These are phyloP conservation scores for Hemicentrotus pulcherrimus DNA, from an alignment of 35 echinoderm and acorn worm species.

Conservation along the genomic window DNA sequence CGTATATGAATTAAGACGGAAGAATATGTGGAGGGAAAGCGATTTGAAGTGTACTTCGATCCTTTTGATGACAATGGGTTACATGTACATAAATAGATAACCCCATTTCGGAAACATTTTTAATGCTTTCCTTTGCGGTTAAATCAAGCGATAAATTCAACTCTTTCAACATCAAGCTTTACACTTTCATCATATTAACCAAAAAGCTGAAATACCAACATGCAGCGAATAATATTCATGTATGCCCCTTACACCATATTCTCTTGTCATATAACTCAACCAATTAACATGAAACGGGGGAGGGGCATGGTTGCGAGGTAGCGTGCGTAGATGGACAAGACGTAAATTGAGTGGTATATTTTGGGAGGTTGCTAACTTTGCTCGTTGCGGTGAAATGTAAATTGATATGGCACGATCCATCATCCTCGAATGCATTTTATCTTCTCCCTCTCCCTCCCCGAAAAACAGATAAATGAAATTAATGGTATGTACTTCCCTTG, in stretches of 20 bases:
- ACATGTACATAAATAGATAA: not conserved
- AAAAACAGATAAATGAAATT: not conserved
- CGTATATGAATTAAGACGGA: no score
- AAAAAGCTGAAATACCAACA: not conserved
- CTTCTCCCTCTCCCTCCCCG: not conserved
- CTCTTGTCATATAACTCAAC: not conserved
- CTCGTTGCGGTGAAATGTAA: not conserved
- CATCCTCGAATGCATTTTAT: not conserved
- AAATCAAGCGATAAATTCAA: not conserved
- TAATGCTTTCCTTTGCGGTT: not conserved
- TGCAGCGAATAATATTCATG: not conserved
- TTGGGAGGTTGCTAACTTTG: not conserved
- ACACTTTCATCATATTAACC: not conserved
- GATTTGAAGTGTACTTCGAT: no score
- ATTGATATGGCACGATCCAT: not conserved
- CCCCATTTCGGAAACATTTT: not conserved
- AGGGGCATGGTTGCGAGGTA: not conserved
- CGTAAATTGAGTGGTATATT: not conserved
- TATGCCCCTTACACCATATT: not conserved
- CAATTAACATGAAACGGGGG: not conserved
- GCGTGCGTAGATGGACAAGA: not conserved
- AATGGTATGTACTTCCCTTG: not conserved
- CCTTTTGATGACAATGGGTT: no score
- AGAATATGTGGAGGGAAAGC: no score
- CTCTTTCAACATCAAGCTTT: not conserved